phyloP scores from a whole-genome alignment of 2,888 invertebrate genomes.

The Miltochrista miniata region DNA sequence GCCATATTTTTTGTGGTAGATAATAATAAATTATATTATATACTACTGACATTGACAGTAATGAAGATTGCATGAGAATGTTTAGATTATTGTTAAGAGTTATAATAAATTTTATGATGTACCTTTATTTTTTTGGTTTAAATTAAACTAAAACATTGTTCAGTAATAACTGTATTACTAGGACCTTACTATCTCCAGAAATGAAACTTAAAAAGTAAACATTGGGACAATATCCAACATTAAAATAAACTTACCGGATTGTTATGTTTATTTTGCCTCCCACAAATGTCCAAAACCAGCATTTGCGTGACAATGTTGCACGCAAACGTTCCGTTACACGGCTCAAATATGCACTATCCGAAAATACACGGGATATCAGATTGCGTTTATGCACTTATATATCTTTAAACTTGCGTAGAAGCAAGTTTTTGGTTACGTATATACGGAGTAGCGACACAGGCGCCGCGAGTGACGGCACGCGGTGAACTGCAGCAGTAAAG shows the following conservation, averaged over 20 bases:
- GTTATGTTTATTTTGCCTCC: slow-evolving; percentile 74
- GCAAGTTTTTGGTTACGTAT: slow-evolving; percentile 50
- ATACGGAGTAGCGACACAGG: slow-evolving; percentile 44
- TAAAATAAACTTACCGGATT: slow-evolving; percentile 73
- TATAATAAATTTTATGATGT: neutral
- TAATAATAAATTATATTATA: no score
- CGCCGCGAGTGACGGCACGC: slow-evolving; percentile 60
- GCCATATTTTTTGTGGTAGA: no score
- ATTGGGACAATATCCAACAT: slow-evolving; percentile 40
- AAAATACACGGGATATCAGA: slow-evolving; percentile 56
- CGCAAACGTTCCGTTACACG: slow-evolving; percentile 56
- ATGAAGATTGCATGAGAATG: neutral
- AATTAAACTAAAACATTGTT: neutral
- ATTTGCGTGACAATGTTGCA: slow-evolving; percentile 62
- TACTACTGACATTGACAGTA: no score
- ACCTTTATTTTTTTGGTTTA: no score
- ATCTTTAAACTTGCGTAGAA: slow-evolving; percentile 55
- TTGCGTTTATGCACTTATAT: slow-evolving; percentile 51
- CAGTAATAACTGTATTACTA: neutral
- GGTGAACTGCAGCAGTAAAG: slow-evolving; percentile 55
- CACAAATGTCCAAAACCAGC: slow-evolving; percentile 61
- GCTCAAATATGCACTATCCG: slow-evolving; percentile 53
- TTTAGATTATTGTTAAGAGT: neutral
- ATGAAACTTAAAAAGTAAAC: slow-evolving; percentile 33
- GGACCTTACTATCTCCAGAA: neutral